A percentile compares a stretch with the other conserved stretches of the same genome.
phyloP scores from a whole-genome alignment of 1,140 invertebrate species.

The Dendrolimus punctatus region DNA sequence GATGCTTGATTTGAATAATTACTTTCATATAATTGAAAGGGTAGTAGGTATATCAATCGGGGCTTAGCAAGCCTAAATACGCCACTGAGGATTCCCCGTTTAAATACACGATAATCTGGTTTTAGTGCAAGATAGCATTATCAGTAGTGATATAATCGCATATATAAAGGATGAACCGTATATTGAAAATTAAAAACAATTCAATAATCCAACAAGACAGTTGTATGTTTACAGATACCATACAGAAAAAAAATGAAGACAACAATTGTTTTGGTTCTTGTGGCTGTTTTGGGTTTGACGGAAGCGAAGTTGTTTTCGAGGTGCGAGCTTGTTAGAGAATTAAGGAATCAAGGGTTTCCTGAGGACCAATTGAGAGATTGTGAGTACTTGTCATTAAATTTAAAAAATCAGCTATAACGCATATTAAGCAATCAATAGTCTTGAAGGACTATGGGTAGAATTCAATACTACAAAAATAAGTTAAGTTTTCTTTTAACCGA shows the following conservation, averaged over 20 bases:
- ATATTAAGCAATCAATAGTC: too few species aligned
- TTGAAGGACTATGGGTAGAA: too few species aligned
- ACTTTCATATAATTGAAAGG: too few species aligned
- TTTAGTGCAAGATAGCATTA: constrained; percentile 1
- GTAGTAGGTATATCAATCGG: too few species aligned
- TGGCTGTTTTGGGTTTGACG: constrained; percentile 1
- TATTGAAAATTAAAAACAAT: background rate
- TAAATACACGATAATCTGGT: background rate
- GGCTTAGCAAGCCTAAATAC: too few species aligned
- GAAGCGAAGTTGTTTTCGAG: constrained; percentile 26
- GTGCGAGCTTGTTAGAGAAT: constrained; percentile 31
- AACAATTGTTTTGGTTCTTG: background rate
- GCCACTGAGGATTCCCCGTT: constrained; percentile 6
- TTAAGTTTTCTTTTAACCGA: too few species aligned
- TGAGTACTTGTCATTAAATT: constrained; percentile 17
- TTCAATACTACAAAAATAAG: too few species aligned
- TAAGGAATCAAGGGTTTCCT: constrained; percentile 41
- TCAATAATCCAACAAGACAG: too few species aligned
- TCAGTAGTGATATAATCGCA: background rate
- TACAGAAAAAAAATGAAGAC: background rate
- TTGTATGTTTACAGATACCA: background rate
- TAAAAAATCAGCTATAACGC: too few species aligned
- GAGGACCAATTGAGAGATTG: constrained; percentile 35
- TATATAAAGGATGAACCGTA: constrained; percentile 1
- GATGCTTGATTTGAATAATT: too few species aligned